These are phyloP conservation scores for Lasioglossum lativentre DNA, from an alignment of 2,888 invertebrate species.

Conservation along the genomic window DNA sequence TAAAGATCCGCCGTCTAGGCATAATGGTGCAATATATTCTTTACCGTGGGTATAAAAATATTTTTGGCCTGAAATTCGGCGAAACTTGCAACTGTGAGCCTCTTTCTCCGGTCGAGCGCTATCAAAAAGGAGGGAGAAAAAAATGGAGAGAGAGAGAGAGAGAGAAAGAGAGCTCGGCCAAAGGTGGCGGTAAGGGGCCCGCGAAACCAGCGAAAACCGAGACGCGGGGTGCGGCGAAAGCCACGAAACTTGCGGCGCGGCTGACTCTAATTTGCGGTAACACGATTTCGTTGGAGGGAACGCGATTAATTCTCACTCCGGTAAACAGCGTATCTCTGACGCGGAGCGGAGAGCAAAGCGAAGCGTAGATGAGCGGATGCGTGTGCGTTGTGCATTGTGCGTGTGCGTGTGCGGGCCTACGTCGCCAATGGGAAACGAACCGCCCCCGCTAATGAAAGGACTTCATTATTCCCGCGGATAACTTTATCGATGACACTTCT, in stretches of 20 bases:
- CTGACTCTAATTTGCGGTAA: not conserved
- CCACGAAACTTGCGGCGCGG: not conserved
- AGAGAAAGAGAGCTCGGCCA: not conserved
- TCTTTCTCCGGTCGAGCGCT: not conserved
- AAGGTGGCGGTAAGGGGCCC: not conserved
- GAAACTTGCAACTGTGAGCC: not conserved
- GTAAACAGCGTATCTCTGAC: constrained; percentile 7
- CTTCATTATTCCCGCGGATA: constrained; percentile 37
- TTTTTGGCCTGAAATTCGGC: not conserved
- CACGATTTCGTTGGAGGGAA: constrained; percentile 12
- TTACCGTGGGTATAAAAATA: not conserved
- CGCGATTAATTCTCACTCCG: constrained; percentile 11
- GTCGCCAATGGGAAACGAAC: not conserved
- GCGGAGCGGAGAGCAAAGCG: not conserved
- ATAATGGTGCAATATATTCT: not conserved
- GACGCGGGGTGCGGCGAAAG: not conserved
- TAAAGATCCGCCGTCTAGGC: too few species aligned
- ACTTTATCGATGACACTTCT: constrained; percentile 40
- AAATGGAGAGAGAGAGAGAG: not conserved
- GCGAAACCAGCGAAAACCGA: constrained; percentile 2
- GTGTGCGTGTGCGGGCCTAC: not conserved
- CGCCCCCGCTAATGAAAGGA: constrained; percentile 7
- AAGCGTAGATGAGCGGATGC: not conserved
- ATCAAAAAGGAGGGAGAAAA: not conserved
- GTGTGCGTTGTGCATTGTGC: not conserved